Evolutionary conservation across 2,113 vertebrate species (phyloP).

Genomic region (Aegypius monachus): DNA sequence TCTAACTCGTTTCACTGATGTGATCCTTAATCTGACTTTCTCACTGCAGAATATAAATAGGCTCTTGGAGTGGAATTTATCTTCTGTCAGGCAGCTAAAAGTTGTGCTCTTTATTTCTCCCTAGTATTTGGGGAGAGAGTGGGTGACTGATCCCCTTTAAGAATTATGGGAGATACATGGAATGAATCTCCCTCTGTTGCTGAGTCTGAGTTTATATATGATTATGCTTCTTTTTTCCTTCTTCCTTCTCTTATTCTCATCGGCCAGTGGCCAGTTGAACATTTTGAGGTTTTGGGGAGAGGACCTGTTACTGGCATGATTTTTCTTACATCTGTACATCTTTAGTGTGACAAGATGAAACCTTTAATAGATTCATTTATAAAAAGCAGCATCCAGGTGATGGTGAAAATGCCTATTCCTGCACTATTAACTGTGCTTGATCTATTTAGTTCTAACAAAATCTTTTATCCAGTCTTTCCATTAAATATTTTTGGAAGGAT

Average conservation of each 20-base stretch:
- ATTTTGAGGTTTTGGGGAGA: background rate
- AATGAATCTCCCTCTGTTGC: background rate
- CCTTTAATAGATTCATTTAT: background rate
- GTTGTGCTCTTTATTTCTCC: background rate
- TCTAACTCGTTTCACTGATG: background rate
- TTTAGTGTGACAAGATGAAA: background rate
- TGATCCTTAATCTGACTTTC: background rate
- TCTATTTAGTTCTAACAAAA: background rate
- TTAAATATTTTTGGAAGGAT: background rate
- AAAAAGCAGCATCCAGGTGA: background rate
- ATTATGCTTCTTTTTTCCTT: background rate
- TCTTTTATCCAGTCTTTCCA: background rate
- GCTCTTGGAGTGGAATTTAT: background rate
- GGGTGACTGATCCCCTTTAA: background rate
- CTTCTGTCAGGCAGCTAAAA: background rate
- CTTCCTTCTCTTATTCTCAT: background rate
- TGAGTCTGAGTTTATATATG: background rate
- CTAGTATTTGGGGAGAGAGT: background rate
- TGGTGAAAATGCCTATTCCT: background rate
- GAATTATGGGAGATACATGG: background rate
- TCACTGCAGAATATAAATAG: background rate
- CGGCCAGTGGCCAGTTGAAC: background rate
- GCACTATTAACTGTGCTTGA: background rate
- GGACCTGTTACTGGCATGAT: background rate
- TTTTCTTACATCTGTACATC: background rate